phyloP scores from a whole-genome alignment of 2,113 vertebrate genomes.

The Ictalurus furcatus region DNA sequence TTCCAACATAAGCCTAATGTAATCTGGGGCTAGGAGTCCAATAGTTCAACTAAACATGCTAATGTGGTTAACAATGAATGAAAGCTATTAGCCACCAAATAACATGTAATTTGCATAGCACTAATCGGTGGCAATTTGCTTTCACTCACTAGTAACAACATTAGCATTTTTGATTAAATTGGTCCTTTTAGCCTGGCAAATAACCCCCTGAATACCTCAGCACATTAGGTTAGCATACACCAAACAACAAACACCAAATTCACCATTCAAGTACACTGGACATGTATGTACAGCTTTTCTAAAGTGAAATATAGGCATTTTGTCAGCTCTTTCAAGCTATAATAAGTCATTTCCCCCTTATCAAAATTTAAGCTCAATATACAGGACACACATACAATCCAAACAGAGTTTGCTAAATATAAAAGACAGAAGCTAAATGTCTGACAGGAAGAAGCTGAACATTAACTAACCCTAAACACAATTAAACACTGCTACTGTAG shows the following conservation, averaged over 20 bases:
- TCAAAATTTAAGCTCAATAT: background rate
- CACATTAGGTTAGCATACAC: background rate
- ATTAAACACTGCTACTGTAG: background rate
- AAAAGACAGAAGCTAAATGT: background rate
- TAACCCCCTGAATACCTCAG: background rate
- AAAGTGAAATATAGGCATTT: background rate
- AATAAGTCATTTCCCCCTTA: background rate
- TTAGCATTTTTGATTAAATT: slow-evolving; percentile 28
- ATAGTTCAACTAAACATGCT: slow-evolving; percentile 21
- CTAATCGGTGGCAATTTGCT: slow-evolving; percentile 26
- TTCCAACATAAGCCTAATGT: slow-evolving; percentile 3
- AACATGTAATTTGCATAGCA: slow-evolving; percentile 7
- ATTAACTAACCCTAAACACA: background rate
- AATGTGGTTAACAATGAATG: slow-evolving; percentile 17
- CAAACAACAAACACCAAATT: background rate
- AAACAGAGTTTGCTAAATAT: background rate
- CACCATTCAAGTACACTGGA: background rate
- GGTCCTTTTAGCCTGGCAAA: background rate
- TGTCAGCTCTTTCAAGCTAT: background rate
- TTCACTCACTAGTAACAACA: slow-evolving; percentile 14
- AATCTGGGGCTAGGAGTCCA: background rate
- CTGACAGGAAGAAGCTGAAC: background rate
- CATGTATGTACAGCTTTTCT: background rate
- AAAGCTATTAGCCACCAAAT: slow-evolving; percentile 27
- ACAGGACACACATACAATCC: background rate